phyloP scores from a whole-genome alignment of 2,888 invertebrate genomes.

The Lithophane ornitopus region DNA sequence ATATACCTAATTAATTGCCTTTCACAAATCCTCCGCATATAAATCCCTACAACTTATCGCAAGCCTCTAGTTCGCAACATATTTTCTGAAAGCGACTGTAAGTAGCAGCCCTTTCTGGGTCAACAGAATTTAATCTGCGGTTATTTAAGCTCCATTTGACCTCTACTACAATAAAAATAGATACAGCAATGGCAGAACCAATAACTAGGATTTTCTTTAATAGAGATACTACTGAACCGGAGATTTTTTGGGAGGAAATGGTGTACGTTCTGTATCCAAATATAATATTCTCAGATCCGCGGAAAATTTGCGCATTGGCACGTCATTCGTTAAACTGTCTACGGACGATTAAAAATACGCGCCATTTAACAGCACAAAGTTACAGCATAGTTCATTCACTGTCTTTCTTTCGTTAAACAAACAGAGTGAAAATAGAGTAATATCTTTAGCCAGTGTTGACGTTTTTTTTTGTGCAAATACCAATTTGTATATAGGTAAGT shows the following conservation, averaged over 20 bases:
- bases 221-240: neutral
- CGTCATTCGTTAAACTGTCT: constrained; percentile 28
- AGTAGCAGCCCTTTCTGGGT: constrained; percentile 45
- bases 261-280: neutral
- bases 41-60: constrained; percentile 12
- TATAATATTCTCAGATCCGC: neutral
- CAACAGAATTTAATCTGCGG: constrained; percentile 50
- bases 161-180: constrained; percentile 28
- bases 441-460: constrained; percentile 23
- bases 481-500: neutral
- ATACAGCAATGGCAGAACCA: constrained; percentile 35
- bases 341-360: constrained; percentile 43
- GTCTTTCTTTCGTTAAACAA: constrained; percentile 50
- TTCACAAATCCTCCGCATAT: constrained; percentile 16
- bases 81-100: constrained; percentile 36
- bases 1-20: constrained; percentile 10
- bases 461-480: constrained; percentile 13
- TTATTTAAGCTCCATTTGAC: constrained; percentile 55
- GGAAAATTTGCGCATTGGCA: neutral
- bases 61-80: constrained; percentile 16
- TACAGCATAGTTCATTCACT: constrained; percentile 32
- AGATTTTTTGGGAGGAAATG: neutral
- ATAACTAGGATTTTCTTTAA: constrained; percentile 15
- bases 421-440: constrained; percentile 50
- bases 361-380: constrained; percentile 18